Percentiles rank a stretch among this genome's conserved stretches.
Evolutionary conservation across 2,888 invertebrate genomes (phyloP).

Genomic region (Nephrotoma flavescens): DNA sequence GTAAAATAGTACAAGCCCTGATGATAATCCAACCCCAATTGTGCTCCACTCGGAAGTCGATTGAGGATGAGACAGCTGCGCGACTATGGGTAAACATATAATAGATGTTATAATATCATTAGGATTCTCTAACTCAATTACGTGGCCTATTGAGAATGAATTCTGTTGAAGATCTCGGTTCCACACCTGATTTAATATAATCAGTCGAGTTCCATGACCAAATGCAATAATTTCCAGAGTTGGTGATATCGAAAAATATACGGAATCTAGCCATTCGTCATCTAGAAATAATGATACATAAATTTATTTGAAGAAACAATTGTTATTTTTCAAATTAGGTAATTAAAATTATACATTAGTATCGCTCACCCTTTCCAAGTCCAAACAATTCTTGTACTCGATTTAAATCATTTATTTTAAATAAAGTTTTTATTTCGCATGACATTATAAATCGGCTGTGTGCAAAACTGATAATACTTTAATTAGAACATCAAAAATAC

Average conservation of each 20-base stretch:
- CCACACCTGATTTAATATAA: slow-evolving; percentile 54
- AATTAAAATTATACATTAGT: neutral
- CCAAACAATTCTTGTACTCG: slow-evolving; percentile 42
- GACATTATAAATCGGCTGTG: slow-evolving; percentile 23
- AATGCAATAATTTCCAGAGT: slow-evolving; percentile 55
- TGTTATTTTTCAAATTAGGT: neutral
- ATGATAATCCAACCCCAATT: slow-evolving; percentile 69
- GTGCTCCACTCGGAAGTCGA: slow-evolving; percentile 80
- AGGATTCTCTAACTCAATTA: slow-evolving; percentile 37
- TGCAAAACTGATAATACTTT: neutral
- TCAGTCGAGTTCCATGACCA: slow-evolving; percentile 47
- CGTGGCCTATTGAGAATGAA: slow-evolving; percentile 40
- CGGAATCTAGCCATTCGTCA: slow-evolving; percentile 52
- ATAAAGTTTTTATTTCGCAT: slow-evolving; percentile 48
- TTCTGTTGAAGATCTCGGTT: slow-evolving; percentile 23
- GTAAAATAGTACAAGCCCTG: slow-evolving; percentile 75
- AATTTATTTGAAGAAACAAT: neutral
- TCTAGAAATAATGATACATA: slow-evolving; percentile 19
- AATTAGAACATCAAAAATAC: neutral
- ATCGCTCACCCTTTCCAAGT: slow-evolving; percentile 32
- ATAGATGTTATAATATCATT: slow-evolving; percentile 36
- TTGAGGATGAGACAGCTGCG: slow-evolving; percentile 10
- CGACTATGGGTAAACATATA: slow-evolving; percentile 35
- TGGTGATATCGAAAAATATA: slow-evolving; percentile 53
- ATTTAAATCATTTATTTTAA: slow-evolving; percentile 43